Evolutionary conservation across 2,113 vertebrate genomes (phyloP), one percentile per base, ranked within the genome.

Genomic region (Elephas maximus): DNA sequence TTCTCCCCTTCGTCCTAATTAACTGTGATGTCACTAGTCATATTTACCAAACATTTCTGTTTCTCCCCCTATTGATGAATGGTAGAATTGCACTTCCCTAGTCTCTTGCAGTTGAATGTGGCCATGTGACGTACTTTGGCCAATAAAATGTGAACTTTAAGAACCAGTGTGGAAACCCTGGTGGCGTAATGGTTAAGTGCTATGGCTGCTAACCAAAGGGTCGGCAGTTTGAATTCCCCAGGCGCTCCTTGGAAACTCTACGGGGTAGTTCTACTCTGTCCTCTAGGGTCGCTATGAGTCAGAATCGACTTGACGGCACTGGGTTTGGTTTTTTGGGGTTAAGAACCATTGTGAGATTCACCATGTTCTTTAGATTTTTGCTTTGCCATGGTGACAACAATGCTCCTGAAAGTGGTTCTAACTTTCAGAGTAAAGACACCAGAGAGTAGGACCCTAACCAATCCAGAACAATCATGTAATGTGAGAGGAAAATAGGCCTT

Each of bases 71-170:
- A 69, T 88, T 57, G 28, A 23, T 67, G 93, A 81, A 82, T 89
- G 24, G 26, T 74, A 85, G 41, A 85, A 77, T 74, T 91, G 14
- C 1, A 81, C 18, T 93, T 82, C 37, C 5, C 3, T 78, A 26
- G 6, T 62, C 6, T 20, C 37, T 93, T 85, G 23, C 11, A 69
- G 62, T 78, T 83, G 83, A 21, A 88, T 57, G 44, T 48, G 71
- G 17, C 21, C 60, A 81, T 8, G 2, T 96, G 87, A 93, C 8
- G 81, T 89, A 14, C 23, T 91, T 86, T 85, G 62, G 20, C 28
- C 20, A 48, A 57, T 89, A 88, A 88, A 82, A 89, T 86, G 37
- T 12, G 8, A 77, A 91, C 26, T 87, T 93, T 82, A 30, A 92
- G 71, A 78, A 95, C 73, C 26, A 41, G 30, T 37, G 37, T 37